Base-by-base conservation (phyloP, 2,888 invertebrate species). In the Hydroisotoma schaefferi region DNA sequence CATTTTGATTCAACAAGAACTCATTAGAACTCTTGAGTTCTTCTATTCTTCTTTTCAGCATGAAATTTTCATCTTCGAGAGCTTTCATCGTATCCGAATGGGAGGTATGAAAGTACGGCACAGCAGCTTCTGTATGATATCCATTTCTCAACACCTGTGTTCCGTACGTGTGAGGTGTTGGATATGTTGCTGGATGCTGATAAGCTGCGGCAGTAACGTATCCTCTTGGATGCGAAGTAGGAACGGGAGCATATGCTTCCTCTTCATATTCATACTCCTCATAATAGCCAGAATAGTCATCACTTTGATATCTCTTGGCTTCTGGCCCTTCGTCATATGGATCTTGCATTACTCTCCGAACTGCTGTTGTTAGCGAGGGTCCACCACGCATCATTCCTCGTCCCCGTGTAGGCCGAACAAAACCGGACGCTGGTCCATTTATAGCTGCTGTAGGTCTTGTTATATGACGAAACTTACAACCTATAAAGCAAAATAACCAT, bases 1-100 rank as follows among this genome's bases (percentile, higher is more conserved):
- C 87, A 76, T 88, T 88, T 77, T 88, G 87, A 73, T 87, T 87
- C 65, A 88, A 76, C 12, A 89, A 79, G 75, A 88, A 87, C 75
- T 88, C 87, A 75, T 89, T 89, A 8, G 87, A 86, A 1, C 87
- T 86, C 33, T 85, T 84, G 63, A 88, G 77, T 75, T 86, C 85
- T 48, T 85, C 85, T 49, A 87, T 81, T 74, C 85, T 83, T 70
- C 85, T 83, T 64, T 85, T 80, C 54, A 87, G 76, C 69, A 86
- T 76, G 52, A 79, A 79, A 74, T 87, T 87, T 76, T 87, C 87
- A 73, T 87, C 87, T 74, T 86, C 83, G 37, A 84, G 74, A 70
- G 69, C 66, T 49, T 68, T 70, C 43, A 73, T 64, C 12, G 70
- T 59, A 37, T 59, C 63, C 1, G 57, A 49, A 23, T 55, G 28